Base-by-base conservation (phyloP, 2,113 vertebrate species). In the Hemiprocne comata region DNA sequence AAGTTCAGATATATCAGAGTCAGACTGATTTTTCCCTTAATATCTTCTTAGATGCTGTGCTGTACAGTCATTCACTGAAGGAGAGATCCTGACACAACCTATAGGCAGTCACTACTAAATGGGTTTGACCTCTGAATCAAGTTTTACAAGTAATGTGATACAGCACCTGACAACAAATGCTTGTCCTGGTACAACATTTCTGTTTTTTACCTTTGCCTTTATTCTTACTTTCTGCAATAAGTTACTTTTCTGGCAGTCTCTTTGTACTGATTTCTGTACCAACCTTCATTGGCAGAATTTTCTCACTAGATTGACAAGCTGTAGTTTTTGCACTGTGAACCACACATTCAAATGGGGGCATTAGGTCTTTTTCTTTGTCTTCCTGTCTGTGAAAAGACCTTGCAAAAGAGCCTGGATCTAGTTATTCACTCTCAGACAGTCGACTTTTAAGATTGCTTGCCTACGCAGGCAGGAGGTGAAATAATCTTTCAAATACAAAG, bases 401-500 rank as follows among this genome's bases (percentile, higher is more conserved):
- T 64, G 55, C 40, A 85, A 66, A 93, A 80, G 34, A 90, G 51
- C 21, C 33, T 91, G 60, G 16, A 93, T 81, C 44, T 83, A 93
- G 48, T 71, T 91, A 85, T 85, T 93, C 61, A 71, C 29, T 14
- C 38, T 85, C 48, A 88, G 48, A 88, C 33, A 61, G 69, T 5
- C 0, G 0, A 67, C 42, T 90, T 91, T 83, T 62, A 76, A 95
- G 57, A 55, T 29, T 48, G 60, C 40, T 88, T 95, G 46, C 51
- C 62, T 80, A 31, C 8, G 50, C 14, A 82, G 65, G n/a, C 73
- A 82, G 61, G 26, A 94, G 64, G 65, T 84, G 48, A 91, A 93
- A 94, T 77, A 77, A 85, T 90, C 60, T 80, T 91, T 90, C 25
- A 90, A 64, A 90, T 75, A 81, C 18, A 48, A 91, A 90, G 20